Percentiles rank a stretch among this genome's conserved stretches.
These are phyloP conservation scores for Idaea straminata DNA, from an alignment of 2,888 invertebrate genomes.

Conservation along the genomic window DNA sequence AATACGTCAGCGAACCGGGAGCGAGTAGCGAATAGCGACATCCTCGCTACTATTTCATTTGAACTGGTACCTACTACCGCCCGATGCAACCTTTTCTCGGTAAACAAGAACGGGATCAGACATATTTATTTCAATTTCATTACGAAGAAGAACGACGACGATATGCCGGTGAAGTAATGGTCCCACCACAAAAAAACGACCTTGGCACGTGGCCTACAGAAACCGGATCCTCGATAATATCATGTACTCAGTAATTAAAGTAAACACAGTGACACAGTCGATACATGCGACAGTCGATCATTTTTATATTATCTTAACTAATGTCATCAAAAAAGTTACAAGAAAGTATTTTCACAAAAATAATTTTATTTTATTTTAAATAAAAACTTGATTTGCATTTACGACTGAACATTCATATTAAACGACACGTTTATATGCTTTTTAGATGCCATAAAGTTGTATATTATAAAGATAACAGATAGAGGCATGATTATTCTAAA, in stretches of 20 bases:
- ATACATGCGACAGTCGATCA: background rate
- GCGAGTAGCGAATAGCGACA: constrained; percentile 17
- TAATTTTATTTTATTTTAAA: background rate
- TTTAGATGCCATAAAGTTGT: constrained; percentile 24
- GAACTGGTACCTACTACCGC: constrained; percentile 9
- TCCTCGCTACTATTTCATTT: constrained; percentile 34
- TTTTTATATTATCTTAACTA: background rate
- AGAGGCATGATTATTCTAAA: constrained; percentile 25
- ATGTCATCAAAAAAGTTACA: background rate
- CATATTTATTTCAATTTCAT: constrained; percentile 11
- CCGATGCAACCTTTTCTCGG: constrained; percentile 13
- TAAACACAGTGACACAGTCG: background rate
- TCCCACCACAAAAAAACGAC: background rate
- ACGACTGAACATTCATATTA: constrained; percentile 10
- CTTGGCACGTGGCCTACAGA: background rate
- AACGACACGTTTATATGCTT: constrained; percentile 21
- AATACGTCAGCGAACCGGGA: constrained; percentile 37
- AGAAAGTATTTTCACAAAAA: background rate
- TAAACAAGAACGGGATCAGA: constrained; percentile 20
- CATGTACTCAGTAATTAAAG: background rate
- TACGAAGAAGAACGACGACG: constrained; percentile 2
- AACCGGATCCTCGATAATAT: background rate
- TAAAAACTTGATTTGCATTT: background rate
- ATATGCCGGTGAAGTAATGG: background rate
- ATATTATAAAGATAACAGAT: constrained; percentile 4